A percentile compares a stretch with the other conserved stretches of the same genome.
Conservation (phyloP, 2,888 invertebrate species). For the Synanthedon formicaeformis region DNA sequence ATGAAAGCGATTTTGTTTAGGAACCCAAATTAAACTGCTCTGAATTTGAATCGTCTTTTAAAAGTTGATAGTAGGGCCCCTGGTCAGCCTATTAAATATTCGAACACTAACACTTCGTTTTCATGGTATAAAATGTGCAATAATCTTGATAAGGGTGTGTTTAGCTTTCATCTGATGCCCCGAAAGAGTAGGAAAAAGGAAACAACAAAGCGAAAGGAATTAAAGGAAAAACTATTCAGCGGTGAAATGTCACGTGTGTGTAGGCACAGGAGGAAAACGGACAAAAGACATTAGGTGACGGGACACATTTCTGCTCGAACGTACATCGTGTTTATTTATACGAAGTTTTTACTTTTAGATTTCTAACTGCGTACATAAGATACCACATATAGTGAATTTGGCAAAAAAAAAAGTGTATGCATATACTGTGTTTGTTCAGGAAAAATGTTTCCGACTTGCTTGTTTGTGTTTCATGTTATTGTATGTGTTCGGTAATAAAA, state of each 20-base stretch:
- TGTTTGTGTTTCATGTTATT: not conserved
- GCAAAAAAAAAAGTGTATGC: not conserved
- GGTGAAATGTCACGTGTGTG: conserved; percentile 9
- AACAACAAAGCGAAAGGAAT: not conserved
- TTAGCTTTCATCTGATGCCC: no score
- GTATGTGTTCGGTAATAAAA: not conserved
- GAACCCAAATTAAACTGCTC: no score
- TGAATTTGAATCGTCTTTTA: no score
- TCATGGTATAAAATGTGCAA: no score
- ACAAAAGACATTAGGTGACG: conserved; percentile 32
- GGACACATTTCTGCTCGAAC: conserved; percentile 31
- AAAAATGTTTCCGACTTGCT: not conserved
- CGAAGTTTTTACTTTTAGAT: not conserved
- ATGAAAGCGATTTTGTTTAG: no score
- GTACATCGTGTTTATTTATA: conserved; percentile 6
- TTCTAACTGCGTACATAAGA: not conserved
- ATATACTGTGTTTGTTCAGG: not conserved
- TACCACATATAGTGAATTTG: not conserved
- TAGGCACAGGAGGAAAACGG: conserved; percentile 9
- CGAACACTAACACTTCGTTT: no score
- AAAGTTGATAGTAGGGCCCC: no score
- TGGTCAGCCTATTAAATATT: no score
- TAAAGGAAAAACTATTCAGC: conserved; percentile 2
- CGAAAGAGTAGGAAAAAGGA: no score
- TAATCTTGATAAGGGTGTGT: no score